Evolutionary conservation across 2,113 vertebrate species (phyloP), one percentile per base, ranked within the genome.

Genomic region (Rhagologus leucostigma): DNA sequence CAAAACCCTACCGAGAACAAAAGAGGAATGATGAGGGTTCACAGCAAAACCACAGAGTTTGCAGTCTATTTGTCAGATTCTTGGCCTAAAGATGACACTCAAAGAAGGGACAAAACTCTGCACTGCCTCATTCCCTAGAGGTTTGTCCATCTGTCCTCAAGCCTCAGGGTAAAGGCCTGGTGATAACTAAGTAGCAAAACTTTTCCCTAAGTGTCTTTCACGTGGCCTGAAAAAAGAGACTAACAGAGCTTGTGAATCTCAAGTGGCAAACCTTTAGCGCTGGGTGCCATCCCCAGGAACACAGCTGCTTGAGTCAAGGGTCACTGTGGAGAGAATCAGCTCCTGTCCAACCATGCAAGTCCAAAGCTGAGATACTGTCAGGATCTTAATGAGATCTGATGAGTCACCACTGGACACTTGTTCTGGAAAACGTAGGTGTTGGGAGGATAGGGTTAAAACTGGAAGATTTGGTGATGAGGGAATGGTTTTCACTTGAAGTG

Each of bases 21-120:
- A 93, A 70, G 53, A 85, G 26, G 37, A 95, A 91, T 68, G 9
- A 90, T 33, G 75, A 80, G 19, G 4, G 4, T 70, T 91, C 41
- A 37, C 29, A 93, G 79, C 59, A 86, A 97, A 94, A 85, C 76
- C 88, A 92, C 67, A 56, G n/a, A 93, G 55, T 83, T 93, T 83
- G n/a, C 71, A 80, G 85, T 67, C 59, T 67, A 22, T 75, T 82
- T 91, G 62, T 68, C 67, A 88, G 67, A 84, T 44, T 42, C 63
- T 92, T 90, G 2, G 49, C 41, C 46, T 77, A 20, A 88, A 76
- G 19, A 53, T 42, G 49, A 86, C 85, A 95, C 16, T 16, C 41
- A 67, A 59, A 85, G 59, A 80, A 77, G 35, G 47, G 71, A 83
- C 10, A 46, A 92, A 94, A 92, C 39, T 18, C 62, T 85, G 57